Evolutionary conservation across 2,888 invertebrate species (phyloP).

Genomic region (Leptinotarsa peninsularis): DNA sequence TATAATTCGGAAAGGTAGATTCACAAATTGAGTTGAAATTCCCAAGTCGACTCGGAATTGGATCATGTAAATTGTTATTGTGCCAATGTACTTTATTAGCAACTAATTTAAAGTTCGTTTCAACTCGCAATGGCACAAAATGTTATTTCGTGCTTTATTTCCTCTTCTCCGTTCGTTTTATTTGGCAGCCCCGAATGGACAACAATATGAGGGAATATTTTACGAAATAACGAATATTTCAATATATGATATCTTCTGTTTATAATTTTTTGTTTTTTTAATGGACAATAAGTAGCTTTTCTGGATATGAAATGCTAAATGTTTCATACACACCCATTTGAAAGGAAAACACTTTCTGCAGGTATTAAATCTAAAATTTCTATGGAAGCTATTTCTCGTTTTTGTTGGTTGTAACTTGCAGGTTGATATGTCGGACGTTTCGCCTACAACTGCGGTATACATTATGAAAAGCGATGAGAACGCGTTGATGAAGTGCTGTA

Average conservation of each 20-base stretch:
- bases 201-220: not conserved
- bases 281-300: too few species aligned
- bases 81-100: constrained; percentile 43
- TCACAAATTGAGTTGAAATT: constrained; percentile 44
- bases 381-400: too few species aligned
- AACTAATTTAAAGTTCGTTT: constrained; percentile 44
- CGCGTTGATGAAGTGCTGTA: too few species aligned
- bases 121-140: constrained; percentile 33
- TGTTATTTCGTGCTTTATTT: constrained; percentile 17
- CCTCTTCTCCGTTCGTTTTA: constrained; percentile 6
- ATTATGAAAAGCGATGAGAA: too few species aligned
- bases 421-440: too few species aligned
- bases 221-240: not conserved
- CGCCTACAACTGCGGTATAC: too few species aligned
- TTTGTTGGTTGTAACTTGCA: too few species aligned
- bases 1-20: constrained; percentile 38
- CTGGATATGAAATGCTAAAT: too few species aligned
- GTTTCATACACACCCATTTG: too few species aligned
- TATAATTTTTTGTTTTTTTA: not conserved
- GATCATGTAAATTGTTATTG: constrained; percentile 47
- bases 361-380: too few species aligned
- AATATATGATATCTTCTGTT: not conserved
- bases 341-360: too few species aligned
- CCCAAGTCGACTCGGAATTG: constrained; percentile 41
- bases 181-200: not conserved